phyloP scores from a whole-genome alignment of 2,113 vertebrate genomes.

The Tauraco erythrolophus region DNA sequence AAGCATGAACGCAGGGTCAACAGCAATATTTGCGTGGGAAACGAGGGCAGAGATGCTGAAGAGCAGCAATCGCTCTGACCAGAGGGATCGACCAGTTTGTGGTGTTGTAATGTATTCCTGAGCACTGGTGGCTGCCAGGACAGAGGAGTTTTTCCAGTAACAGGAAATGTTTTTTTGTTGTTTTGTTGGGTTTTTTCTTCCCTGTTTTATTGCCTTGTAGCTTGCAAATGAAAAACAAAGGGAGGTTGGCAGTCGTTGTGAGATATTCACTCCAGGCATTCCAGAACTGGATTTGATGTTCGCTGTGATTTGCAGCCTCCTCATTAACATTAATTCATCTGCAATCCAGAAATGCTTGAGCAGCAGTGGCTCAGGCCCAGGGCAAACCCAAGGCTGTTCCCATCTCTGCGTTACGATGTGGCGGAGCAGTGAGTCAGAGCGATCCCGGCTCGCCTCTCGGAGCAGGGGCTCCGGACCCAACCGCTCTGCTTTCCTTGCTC shows the following conservation, averaged over 20 bases:
- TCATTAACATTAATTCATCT: constrained; percentile 67
- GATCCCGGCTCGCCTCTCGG: background rate
- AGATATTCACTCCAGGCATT: constrained; percentile 42
- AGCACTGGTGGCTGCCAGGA: background rate
- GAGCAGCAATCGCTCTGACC: background rate
- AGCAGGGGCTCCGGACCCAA: background rate
- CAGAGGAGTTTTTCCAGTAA: background rate
- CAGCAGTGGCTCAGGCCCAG: constrained; percentile 48
- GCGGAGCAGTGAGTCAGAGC: constrained; percentile 55
- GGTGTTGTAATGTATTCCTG: background rate
- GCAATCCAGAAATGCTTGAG: constrained; percentile 72
- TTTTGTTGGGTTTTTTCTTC: background rate
- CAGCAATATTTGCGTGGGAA: background rate
- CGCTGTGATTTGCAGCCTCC: constrained; percentile 57
- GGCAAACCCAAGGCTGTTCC: constrained; percentile 58
- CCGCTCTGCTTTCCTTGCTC: background rate
- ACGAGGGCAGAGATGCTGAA: background rate
- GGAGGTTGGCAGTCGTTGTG: constrained; percentile 9
- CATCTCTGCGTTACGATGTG: constrained; percentile 1
- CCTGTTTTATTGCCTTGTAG: constrained; percentile 7
- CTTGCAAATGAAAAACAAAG: constrained; percentile 63
- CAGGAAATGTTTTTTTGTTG: background rate
- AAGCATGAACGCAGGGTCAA: background rate
- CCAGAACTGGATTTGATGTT: constrained; percentile 55
- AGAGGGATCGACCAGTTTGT: background rate